Conservation (phyloP, 1,140 invertebrate species). For the Oryctes rhinoceros region DNA sequence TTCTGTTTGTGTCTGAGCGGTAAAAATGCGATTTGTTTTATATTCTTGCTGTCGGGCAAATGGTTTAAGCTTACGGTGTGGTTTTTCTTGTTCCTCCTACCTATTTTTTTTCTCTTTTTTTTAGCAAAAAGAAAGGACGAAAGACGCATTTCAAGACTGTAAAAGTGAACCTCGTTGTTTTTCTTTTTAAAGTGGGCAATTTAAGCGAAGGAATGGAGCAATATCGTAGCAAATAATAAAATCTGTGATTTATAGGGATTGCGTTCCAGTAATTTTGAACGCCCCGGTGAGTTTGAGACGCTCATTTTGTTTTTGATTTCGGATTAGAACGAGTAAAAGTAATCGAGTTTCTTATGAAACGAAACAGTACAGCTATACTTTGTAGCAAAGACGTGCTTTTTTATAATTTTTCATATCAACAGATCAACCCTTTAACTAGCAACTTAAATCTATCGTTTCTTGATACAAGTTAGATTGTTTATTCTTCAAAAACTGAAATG, state of each 20-base stretch:
- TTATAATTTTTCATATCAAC: too few relatives aligned
- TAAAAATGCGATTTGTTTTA: conserved; percentile 19
- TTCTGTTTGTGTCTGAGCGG: neutral
- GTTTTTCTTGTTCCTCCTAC: neutral
- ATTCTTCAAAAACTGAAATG: too few relatives aligned
- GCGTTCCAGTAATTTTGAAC: neutral
- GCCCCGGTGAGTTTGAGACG: neutral
- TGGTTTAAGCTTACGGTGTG: conserved; percentile 12
- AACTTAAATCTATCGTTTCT: too few relatives aligned
- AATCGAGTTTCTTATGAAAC: too few relatives aligned
- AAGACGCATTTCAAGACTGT: neutral
- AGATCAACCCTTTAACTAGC: too few relatives aligned
- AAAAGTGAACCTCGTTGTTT: neutral
- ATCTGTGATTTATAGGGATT: neutral
- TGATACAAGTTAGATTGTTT: too few relatives aligned
- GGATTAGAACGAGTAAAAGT: too few relatives aligned
- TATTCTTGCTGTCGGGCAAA: neutral
- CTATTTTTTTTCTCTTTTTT: too few relatives aligned
- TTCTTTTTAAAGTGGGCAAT: neutral
- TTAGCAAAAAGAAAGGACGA: neutral
- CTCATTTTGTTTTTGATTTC: neutral
- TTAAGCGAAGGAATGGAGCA: neutral
- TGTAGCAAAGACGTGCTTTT: too few relatives aligned
- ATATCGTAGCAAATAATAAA: neutral
- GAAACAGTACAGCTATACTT: too few relatives aligned